Conservation (phyloP, 2,113 vertebrate species). For the Micronycteris hirsuta region DNA sequence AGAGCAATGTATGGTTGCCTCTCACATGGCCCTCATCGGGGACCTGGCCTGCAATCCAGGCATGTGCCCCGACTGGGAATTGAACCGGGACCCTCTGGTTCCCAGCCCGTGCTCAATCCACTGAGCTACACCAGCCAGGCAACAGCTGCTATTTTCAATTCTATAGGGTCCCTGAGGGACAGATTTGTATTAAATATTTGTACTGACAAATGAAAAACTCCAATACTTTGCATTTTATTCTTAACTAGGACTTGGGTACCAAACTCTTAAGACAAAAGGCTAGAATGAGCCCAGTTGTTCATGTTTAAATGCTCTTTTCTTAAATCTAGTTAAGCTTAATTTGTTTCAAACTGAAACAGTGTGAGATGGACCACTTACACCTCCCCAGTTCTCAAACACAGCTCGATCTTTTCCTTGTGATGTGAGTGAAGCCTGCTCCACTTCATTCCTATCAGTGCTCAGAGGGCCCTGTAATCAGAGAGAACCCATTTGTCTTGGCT, state of each 20-base stretch:
- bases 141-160: background rate
- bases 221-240: slow-evolving; percentile 2
- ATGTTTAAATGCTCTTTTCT: background rate
- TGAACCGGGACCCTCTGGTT: no score
- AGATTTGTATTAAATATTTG: background rate
- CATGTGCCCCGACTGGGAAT: no score
- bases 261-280: background rate
- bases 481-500: slow-evolving; percentile 38
- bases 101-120: no score
- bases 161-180: background rate
- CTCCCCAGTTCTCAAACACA: background rate
- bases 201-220: background rate
- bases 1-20: no score
- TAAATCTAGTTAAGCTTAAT: slow-evolving; percentile 7
- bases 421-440: background rate
- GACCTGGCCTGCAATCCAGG: no score
- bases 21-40: no score
- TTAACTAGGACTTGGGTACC: background rate
- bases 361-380: background rate
- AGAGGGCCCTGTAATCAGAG: slow-evolving; percentile 26
- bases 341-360: slow-evolving; percentile 13
- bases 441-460: background rate
- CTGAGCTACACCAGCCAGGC: no score
- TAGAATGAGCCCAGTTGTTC: background rate
- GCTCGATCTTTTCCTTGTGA: background rate